Evolutionary conservation across 1,140 invertebrate genomes (phyloP), one percentile per base, ranked within the genome.

Genomic region (Drosophila obscura): DNA sequence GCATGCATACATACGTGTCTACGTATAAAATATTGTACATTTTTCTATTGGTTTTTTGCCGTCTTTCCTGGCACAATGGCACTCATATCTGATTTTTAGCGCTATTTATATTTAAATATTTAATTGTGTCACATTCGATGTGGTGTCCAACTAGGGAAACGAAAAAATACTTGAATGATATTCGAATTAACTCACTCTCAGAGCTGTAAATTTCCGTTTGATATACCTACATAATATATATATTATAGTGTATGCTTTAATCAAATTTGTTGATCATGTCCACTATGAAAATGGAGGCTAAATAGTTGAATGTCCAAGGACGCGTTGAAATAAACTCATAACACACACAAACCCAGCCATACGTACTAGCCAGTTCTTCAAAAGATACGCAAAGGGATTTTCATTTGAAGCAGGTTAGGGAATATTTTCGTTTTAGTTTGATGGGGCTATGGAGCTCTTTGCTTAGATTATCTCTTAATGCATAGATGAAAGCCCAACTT

Each of bases 221-320:
- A 68, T 68, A 69, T 69, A 44, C 66, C 19, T 19, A 19, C 19
- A 24, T 13, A 28, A 63, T 5, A 43, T 49, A 49, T 41, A 39
- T 35, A 57, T 43, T 44, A 46, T 19, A 19, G n/a, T 57, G 44
- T 69, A 69, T 43, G 66, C 45, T 69, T 69, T 43, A 45, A 57
- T 69, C 52, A 61, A 73, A 59, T 74, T 56, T 74, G 61, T 74
- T 75, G 71, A 74, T 58, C 71, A 74, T 57, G 55, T 57, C 44
- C 61, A 74, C 48, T 48, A 52, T 41, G 48, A 74, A 49, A 50
- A 64, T 11, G 46, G 16, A 74, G 26, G 50, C 31, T 49, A 67
- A 58, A 11, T 58, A 66, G 72, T 74, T 74, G 43, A 66, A 74
- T 57, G 72, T 74, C 71, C 71, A 66, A 74, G 74, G 72, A 74